These are phyloP conservation scores for Galleria mellonella DNA, from an alignment of 1,140 invertebrate genomes.

Conservation along the genomic window DNA sequence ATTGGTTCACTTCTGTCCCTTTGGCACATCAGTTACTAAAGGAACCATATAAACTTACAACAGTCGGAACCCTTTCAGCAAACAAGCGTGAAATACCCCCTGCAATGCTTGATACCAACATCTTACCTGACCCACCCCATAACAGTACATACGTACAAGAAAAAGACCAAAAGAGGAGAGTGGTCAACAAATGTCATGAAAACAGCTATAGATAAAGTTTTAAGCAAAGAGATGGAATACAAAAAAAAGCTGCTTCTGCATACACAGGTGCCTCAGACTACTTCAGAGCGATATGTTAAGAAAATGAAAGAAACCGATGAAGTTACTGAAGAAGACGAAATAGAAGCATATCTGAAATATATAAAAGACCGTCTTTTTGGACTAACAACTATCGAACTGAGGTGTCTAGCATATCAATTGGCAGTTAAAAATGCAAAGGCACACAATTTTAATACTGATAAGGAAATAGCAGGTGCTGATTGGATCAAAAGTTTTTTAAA, in stretches of 20 bases:
- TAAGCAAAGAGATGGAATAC: constrained; percentile 18
- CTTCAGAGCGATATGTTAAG: constrained; percentile 25
- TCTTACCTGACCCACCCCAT: too few relatives aligned
- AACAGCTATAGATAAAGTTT: constrained; percentile 20
- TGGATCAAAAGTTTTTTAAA: constrained; percentile 37
- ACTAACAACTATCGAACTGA: constrained; percentile 12
- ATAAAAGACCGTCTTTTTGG: constrained; percentile 27
- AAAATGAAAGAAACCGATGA: constrained; percentile 18
- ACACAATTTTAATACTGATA: constrained; percentile 40
- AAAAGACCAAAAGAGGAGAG: constrained; percentile 12
- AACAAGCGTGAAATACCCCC: background rate
- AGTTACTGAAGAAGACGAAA: constrained; percentile 22
- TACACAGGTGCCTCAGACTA: constrained; percentile 29
- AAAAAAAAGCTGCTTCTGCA: constrained; percentile 21
- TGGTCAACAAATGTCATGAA: constrained; percentile 14
- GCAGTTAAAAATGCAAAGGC: constrained; percentile 30
- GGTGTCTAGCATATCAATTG: constrained; percentile 32
- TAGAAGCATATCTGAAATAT: constrained; percentile 22
- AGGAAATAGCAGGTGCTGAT: constrained; percentile 26
- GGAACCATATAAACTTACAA: constrained; percentile 6
- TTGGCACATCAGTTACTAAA: constrained; percentile 5
- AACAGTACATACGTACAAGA: constrained; percentile 12
- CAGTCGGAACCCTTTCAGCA: background rate
- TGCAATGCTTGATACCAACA: too few relatives aligned
- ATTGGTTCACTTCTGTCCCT: constrained; percentile 15